Percentiles rank a stretch among this genome's conserved stretches.
Evolutionary conservation across 2,113 vertebrate species (phyloP).

Genomic region (Quiscalus mexicanus): DNA sequence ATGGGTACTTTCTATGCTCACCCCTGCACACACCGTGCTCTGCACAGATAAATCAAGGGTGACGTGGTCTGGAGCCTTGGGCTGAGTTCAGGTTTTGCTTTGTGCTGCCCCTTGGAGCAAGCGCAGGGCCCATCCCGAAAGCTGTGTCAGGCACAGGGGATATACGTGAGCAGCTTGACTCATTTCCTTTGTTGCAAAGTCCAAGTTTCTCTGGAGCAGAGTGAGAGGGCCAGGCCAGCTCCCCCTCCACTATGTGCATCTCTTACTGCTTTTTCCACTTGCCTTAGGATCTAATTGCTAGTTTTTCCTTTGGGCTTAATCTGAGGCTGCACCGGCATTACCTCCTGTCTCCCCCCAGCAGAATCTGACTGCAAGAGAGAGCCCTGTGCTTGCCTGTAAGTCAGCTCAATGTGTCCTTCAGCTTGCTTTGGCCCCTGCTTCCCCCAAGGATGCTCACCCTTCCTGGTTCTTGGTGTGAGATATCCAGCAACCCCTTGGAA

Average conservation of each 20-base stretch:
- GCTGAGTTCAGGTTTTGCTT: accelerated
- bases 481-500: background rate
- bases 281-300: background rate
- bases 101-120: background rate
- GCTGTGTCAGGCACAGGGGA: background rate
- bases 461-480: background rate
- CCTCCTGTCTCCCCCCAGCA: background rate
- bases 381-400: background rate
- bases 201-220: background rate
- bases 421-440: background rate
- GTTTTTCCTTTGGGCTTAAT: background rate
- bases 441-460: background rate
- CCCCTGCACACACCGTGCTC: background rate
- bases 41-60: background rate
- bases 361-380: background rate
- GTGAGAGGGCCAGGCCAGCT: background rate
- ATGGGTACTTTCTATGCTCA: background rate
- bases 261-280: background rate
- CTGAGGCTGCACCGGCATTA: background rate
- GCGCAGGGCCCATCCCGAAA: accelerated
- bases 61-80: no score
- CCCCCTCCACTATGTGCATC: accelerated
- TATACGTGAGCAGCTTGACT: background rate
- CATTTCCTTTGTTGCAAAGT: background rate
- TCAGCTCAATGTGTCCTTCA: background rate